A percentile compares a stretch with the other conserved stretches of the same genome.
These are phyloP conservation scores for Drosophila leonis DNA, from an alignment of 2,888 invertebrate genomes.

Conservation along the genomic window DNA sequence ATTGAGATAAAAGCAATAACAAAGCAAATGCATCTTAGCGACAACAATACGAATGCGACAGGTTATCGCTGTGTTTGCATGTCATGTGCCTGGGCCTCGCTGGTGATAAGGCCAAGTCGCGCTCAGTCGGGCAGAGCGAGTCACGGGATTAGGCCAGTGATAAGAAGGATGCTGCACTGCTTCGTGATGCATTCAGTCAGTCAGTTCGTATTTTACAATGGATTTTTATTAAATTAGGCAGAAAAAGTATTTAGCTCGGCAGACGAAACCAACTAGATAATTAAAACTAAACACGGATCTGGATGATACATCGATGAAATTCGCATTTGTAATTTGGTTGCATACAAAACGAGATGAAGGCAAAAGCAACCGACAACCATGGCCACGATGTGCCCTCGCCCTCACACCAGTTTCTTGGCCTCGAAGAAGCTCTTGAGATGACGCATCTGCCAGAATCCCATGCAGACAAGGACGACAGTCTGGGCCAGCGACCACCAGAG, in stretches of 20 bases:
- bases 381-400: conserved; percentile 17
- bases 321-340: conserved; percentile 51
- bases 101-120: conserved; percentile 61
- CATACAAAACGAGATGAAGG: conserved; percentile 39
- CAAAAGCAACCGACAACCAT: conserved; percentile 34
- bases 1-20: conserved; percentile 63
- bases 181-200: not conserved
- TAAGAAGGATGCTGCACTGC: conserved; percentile 41
- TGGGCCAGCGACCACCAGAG: conserved; percentile 99
- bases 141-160: conserved; percentile 65
- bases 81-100: conserved; percentile 50
- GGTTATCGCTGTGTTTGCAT: conserved; percentile 59
- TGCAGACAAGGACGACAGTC: conserved; percentile 94
- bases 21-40: conserved; percentile 37
- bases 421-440: conserved; percentile 99
- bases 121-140: conserved; percentile 58
- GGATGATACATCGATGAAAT: conserved; percentile 68
- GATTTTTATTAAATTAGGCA: conserved; percentile 76
- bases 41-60: conserved; percentile 43
- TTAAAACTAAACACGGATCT: conserved; percentile 64
- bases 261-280: conserved; percentile 52
- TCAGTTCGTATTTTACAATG: conserved; percentile 64
- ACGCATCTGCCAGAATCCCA: conserved; percentile 99
- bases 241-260: conserved; percentile 53
- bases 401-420: conserved; percentile 96